Evolutionary conservation across 2,797 vertebrate genomes (phyloP).

Genomic region (Australoheros facetus): DNA sequence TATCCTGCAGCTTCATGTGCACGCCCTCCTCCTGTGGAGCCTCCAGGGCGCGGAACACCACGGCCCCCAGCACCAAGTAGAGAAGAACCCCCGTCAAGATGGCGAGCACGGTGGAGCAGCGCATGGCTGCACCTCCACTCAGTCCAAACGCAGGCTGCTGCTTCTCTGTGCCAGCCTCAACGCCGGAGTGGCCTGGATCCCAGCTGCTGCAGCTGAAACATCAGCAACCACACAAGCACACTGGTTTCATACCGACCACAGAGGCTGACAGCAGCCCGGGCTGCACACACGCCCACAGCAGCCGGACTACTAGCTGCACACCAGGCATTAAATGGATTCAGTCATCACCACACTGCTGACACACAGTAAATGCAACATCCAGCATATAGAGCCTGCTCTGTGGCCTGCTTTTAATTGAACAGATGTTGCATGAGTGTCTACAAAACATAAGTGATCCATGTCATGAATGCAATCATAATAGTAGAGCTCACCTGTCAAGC

Average conservation of each 20-base stretch:
- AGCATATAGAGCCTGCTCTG: slow-evolving; percentile 7
- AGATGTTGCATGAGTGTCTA: background rate
- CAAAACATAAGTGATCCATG: background rate
- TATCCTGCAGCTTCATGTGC: slow-evolving; percentile 67
- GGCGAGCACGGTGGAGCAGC: slow-evolving; percentile 84
- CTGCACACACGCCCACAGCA: slow-evolving; percentile 19
- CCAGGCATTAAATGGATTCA: slow-evolving; percentile 52
- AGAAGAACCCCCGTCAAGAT: slow-evolving; percentile 85
- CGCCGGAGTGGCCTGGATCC: slow-evolving; percentile 47
- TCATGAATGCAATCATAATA: background rate
- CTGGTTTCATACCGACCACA: slow-evolving; percentile 30
- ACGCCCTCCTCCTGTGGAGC: slow-evolving; percentile 77
- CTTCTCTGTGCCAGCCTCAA: slow-evolving; percentile 45
- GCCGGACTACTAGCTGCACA: slow-evolving; percentile 37
- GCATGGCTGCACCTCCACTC: slow-evolving; percentile 80
- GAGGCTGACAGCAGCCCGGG: background rate
- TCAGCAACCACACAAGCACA: slow-evolving; percentile 39
- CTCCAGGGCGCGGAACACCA: slow-evolving; percentile 88
- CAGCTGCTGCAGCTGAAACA: slow-evolving; percentile 71
- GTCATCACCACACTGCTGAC: slow-evolving; percentile 53
- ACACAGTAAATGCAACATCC: slow-evolving; percentile 40
- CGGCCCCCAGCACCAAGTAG: slow-evolving; percentile 89
- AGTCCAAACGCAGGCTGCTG: slow-evolving; percentile 49
- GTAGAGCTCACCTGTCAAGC: slow-evolving; percentile 47
- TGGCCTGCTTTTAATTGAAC: background rate